Conservation (phyloP, 1,140 invertebrate species). For the Trachelipus rathkii region DNA sequence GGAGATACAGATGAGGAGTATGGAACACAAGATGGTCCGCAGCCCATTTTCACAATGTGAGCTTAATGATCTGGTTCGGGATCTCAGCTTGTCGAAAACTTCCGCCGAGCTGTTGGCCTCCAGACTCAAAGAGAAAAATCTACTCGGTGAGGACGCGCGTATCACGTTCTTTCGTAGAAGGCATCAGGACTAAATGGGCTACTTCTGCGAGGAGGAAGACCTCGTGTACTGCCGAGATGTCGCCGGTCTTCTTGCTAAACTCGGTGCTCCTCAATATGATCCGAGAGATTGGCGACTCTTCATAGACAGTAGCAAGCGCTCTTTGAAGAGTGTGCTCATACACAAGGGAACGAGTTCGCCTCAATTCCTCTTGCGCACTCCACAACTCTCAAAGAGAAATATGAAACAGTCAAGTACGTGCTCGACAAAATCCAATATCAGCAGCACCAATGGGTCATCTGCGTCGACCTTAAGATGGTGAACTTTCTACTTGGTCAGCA, state of each 20-base stretch:
- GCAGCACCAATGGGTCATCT: conserved; percentile 32
- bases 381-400: conserved; percentile 25
- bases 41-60: conserved; percentile 27
- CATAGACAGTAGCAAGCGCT: conserved; percentile 23
- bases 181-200: conserved; percentile 31
- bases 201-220: conserved; percentile 25
- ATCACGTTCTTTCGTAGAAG: conserved; percentile 32
- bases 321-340: conserved; percentile 31
- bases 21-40: conserved; percentile 20
- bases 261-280: conserved; percentile 20
- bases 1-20: conserved; percentile 21
- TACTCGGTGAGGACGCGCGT: conserved; percentile 30
- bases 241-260: conserved; percentile 25
- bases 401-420: conserved; percentile 28
- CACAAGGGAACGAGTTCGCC: conserved; percentile 26
- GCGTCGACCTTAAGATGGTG: conserved; percentile 36
- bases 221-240: conserved; percentile 1
- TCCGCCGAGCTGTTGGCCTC: conserved; percentile 16
- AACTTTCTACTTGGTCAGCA: conserved; percentile 50
- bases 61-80: conserved; percentile 29
- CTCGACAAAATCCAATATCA: conserved; percentile 38
- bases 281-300: conserved; percentile 30
- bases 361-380: conserved; percentile 36
- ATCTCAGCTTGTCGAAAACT: conserved; percentile 5
- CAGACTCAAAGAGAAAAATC: conserved; percentile 16